A percentile compares a stretch with the other conserved stretches of the same genome.
Evolutionary conservation across 2,113 vertebrate species (phyloP).

Genomic region (Perccottus glenii): DNA sequence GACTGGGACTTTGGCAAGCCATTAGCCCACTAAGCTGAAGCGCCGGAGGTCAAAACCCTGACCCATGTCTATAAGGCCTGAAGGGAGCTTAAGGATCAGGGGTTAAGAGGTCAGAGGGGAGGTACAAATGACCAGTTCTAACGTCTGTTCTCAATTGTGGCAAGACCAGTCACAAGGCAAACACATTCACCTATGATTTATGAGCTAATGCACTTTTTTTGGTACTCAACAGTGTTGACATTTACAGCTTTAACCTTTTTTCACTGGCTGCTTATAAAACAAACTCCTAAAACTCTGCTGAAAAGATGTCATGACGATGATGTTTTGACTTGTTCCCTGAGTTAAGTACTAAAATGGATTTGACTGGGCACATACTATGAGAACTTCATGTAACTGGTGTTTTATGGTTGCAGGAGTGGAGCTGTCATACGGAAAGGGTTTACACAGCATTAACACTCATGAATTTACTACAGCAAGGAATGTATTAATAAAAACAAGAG

Average conservation of each 20-base stretch:
- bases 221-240: slow-evolving; percentile 17
- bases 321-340: neutral
- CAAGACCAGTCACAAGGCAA: slow-evolving; percentile 63
- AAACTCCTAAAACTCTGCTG: neutral
- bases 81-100: slow-evolving; percentile 48
- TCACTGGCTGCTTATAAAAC: slow-evolving; percentile 16
- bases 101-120: slow-evolving; percentile 64
- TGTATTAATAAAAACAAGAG: neutral
- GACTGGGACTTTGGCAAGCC: slow-evolving; percentile 64
- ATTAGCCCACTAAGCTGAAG: slow-evolving; percentile 68
- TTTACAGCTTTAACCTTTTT: slow-evolving; percentile 39
- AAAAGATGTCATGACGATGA: neutral
- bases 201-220: slow-evolving; percentile 39
- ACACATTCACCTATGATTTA: slow-evolving; percentile 72
- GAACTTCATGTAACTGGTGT: no score
- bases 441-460: neutral
- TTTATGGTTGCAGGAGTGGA: no score
- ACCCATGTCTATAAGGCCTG: slow-evolving; percentile 52
- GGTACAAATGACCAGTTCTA: slow-evolving; percentile 56
- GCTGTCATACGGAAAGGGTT: neutral
- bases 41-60: slow-evolving; percentile 61
- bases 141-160: slow-evolving; percentile 52
- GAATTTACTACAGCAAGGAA: neutral
- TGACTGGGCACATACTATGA: neutral
- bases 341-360: neutral